Base-by-base conservation (phyloP, 1,140 invertebrate genomes). In the Atta texana region DNA sequence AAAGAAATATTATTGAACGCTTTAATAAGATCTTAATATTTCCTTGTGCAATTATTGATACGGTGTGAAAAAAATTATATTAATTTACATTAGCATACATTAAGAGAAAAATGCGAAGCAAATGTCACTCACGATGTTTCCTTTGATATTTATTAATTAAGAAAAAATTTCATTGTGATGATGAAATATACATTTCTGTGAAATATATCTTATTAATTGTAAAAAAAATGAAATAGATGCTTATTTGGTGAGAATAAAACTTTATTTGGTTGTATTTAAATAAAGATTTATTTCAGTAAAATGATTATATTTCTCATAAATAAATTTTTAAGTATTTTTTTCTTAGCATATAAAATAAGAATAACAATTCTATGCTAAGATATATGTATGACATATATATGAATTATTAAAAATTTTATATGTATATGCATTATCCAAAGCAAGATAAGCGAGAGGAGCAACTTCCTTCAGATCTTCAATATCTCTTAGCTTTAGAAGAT, bases 401-500 rank as follows among this genome's bases (percentile, higher is more conserved):
- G 49, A 71, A 71, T 44, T 59, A 49, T 10, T n/a, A 2, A 72
- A 66, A 81, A 59, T 49, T 18, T 28, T 59, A 28, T 44, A 51
- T 72, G 7, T 44, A 51, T 16, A 51, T 24, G 21, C 12, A 44
- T 72, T 59, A 72, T 72, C 12, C 18, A 21, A 57, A 16, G 3
- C 31, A 18, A 44, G 12, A 3, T 34, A 66, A 44, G 16, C 7
- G 7, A 21, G 21, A 82, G 68, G 4, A 18, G 4, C 55, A 72
- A 44, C 66, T 57, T 81, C 10, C n/a, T 61, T 57, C 16, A 51
- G n/a, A 18, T 28, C 10, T 69, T 51, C 61, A 64, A 51, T 75
- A 64, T 78, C n/a, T 39, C 18, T 68, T 61, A 21, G 12, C 63
- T 34, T 28, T 53, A 66, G 76, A 68, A 86, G 85, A 88, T 85